Evolutionary conservation across 1,140 invertebrate species (phyloP).

Genomic region (Cherax quadricarinatus): DNA sequence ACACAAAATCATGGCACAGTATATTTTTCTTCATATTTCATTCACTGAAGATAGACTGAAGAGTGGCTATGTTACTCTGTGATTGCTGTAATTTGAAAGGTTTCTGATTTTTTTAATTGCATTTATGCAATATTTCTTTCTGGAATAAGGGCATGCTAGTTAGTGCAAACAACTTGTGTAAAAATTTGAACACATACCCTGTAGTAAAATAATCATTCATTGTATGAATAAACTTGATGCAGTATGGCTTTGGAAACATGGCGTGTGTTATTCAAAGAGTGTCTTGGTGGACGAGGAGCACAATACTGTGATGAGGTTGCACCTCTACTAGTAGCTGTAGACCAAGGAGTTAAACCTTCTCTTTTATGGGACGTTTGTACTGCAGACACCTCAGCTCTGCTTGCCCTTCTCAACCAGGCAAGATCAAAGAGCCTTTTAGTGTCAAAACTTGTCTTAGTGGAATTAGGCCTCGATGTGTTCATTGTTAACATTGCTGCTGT

Average conservation of each 20-base stretch:
- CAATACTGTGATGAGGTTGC: conserved; percentile 70
- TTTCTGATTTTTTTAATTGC: too few species aligned
- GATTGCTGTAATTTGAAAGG: too few species aligned
- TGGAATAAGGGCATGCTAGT: too few species aligned
- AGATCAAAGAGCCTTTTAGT: conserved; percentile 55
- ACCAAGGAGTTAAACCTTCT: conserved; percentile 71
- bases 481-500: conserved; percentile 68
- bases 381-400: conserved; percentile 60
- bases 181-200: too few species aligned
- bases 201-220: too few species aligned
- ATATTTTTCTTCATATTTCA: too few species aligned
- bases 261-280: conserved; percentile 62
- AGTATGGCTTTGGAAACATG: conserved; percentile 62
- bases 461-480: conserved; percentile 71
- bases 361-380: conserved; percentile 72
- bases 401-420: conserved; percentile 60
- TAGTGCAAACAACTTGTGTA: too few species aligned
- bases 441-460: conserved; percentile 62
- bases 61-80: too few species aligned
- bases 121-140: too few species aligned
- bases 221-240: not conserved
- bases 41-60: too few species aligned
- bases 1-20: too few species aligned
- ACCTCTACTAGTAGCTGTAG: conserved; percentile 67
- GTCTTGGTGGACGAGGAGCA: conserved; percentile 56